Evolutionary conservation across 2,797 vertebrate genomes (phyloP).

Genomic region (Zonotrichia albicollis): DNA sequence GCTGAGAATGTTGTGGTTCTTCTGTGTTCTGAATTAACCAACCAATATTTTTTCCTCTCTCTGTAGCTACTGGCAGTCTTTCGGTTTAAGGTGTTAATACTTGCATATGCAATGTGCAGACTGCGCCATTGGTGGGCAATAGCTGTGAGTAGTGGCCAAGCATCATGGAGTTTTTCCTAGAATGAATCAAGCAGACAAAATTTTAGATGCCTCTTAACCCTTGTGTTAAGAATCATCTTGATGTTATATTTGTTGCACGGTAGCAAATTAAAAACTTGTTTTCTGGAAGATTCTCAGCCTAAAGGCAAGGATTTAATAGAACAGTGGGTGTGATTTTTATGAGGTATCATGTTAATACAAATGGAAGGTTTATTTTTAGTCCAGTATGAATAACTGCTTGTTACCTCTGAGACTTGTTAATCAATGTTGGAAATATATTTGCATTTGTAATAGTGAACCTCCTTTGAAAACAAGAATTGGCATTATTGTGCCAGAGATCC

Average conservation of each 20-base stretch:
- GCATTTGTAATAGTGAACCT: background rate
- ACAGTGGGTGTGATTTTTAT: background rate
- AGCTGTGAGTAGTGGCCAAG: constrained; percentile 82
- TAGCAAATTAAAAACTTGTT: background rate
- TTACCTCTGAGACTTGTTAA: background rate
- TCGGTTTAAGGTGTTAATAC: constrained; percentile 89
- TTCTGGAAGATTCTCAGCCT: background rate
- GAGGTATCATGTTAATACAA: background rate
- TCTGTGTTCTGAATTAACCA: constrained; percentile 54
- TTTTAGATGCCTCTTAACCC: background rate
- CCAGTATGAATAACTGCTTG: background rate
- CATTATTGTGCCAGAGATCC: background rate
- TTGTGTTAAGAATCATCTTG: constrained; percentile 25
- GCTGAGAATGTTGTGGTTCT: constrained; percentile 10
- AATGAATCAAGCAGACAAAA: background rate
- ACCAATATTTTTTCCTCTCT: constrained; percentile 39
- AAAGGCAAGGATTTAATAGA: background rate
- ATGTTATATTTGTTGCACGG: background rate
- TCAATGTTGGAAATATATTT: background rate
- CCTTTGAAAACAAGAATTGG: background rate
- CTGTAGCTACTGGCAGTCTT: constrained; percentile 90
- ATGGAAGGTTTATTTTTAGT: background rate
- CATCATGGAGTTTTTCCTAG: background rate
- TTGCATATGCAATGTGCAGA: constrained; percentile 92
- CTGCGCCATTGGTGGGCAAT: constrained; percentile 96